Base-by-base conservation (phyloP, 2,113 vertebrate genomes). In the Phasianus colchicus region DNA sequence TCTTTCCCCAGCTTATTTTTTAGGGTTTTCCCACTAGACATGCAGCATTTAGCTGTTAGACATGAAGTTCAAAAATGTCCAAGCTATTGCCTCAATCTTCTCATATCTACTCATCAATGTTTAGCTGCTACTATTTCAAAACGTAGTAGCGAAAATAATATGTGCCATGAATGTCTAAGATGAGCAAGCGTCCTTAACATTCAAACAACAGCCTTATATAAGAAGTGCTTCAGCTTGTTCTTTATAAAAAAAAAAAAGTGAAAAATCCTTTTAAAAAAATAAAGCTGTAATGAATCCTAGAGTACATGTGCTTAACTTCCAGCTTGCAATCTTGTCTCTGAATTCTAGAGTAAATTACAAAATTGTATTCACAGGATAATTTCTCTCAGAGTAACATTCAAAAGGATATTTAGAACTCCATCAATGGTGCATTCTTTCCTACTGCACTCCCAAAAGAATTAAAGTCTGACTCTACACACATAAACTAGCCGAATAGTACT, bases 111-210 rank as follows among this genome's bases (percentile, higher is more conserved):
- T 89, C 74, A 87, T 66, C n/a, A 78, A 48, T 11, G 11, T 89
- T 89, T 89, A 95, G 43, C 70, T 72, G 78, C 43, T 89, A 82
- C 48, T 82, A 69, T 60, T 84, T 86, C 50, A 83, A 86, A 89
- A 86, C 60, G 22, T 38, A 78, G 19, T 74, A 78, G 34, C 65
- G 40, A 77, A 50, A 95, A 82, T 58, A 90, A 45, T 45, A 90
- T 75, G 78, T 75, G 43, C 50, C 45, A 75, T 86, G 72, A 82
- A 84, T 47, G 45, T 52, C 50, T 65, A 88, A 57, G 30, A 88
- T 88, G 90, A 90, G 67, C 29, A 92, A 88, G 63, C 75, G 86
- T 66, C 63, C 66, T 65, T 85, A 79, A 80, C 73, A 60, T 25
- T 72, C 45, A 94, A 90, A 95, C 45, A 94, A 65, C 47, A 94